Conservation (phyloP, 2,888 invertebrate genomes). For the Coenonympha glycerion region DNA sequence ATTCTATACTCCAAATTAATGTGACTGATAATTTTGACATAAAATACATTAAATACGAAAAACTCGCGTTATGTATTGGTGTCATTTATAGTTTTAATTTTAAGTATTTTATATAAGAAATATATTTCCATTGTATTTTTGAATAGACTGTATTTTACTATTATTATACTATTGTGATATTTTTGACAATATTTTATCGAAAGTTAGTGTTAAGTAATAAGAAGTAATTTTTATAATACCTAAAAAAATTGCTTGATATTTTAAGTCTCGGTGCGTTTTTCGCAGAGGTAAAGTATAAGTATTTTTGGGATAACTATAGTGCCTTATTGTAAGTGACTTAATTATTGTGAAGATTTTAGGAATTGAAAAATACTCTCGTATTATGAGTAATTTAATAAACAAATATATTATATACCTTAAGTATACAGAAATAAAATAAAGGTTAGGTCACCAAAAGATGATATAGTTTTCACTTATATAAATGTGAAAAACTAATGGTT, state of each 20-base stretch:
- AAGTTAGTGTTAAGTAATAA: neutral
- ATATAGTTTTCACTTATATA: no score
- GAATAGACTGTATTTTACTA: constrained; percentile 2
- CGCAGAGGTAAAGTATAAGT: neutral
- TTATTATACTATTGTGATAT: constrained; percentile 8
- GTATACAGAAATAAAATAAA: neutral
- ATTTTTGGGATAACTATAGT: neutral
- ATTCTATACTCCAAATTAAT: no score
- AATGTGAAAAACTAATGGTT: no score
- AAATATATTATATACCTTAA: neutral
- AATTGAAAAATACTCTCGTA: neutral
- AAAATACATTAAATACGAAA: no score
- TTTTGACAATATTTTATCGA: constrained; percentile 3
- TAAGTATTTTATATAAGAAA: no score
- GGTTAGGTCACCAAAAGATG: no score
- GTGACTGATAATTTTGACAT: no score
- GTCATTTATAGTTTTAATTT: no score
- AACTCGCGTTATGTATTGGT: no score
- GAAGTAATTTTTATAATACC: neutral
- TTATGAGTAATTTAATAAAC: neutral
- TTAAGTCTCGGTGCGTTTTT: neutral
- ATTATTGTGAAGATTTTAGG: neutral
- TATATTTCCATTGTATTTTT: no score
- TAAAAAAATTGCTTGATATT: neutral
- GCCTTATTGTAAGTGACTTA: constrained; percentile 1